phyloP scores from a whole-genome alignment of 2,113 vertebrate genomes.

The Bufo bufo region DNA sequence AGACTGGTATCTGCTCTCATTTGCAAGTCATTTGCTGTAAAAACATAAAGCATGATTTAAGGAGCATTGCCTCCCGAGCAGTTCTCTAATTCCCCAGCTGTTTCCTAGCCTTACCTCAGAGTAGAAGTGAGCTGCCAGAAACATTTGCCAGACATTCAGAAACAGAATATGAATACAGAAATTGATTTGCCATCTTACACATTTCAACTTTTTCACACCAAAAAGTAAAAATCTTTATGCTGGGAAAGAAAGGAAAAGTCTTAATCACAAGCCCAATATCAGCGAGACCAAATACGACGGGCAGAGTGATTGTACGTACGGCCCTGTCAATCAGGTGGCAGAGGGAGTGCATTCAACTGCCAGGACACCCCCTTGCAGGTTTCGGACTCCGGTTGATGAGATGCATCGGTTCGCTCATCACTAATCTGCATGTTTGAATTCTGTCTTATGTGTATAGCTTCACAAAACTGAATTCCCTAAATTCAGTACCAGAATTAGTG shows the following conservation, averaged over 20 bases:
- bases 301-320: background rate
- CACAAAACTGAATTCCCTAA: too few species aligned
- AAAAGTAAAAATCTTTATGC: background rate
- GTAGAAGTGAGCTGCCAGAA: conserved; percentile 34
- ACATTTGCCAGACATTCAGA: conserved; percentile 43
- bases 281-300: background rate
- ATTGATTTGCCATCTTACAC: conserved; percentile 31
- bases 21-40: conserved; percentile 46
- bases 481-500: too few species aligned
- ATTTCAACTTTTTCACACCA: background rate
- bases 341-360: too few species aligned
- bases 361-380: too few species aligned
- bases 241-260: conserved; percentile 52
- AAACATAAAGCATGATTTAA: conserved; percentile 55
- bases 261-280: conserved; percentile 61
- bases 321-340: too few species aligned
- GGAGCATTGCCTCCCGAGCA: conserved; percentile 34
- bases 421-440: too few species aligned
- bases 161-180: conserved; percentile 33
- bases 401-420: too few species aligned
- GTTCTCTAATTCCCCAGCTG: conserved; percentile 54
- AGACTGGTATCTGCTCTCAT: conserved; percentile 30
- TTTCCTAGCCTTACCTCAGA: conserved; percentile 48
- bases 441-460: too few species aligned
- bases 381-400: too few species aligned